A percentile compares a stretch with the other conserved stretches of the same genome.
Evolutionary conservation across 1,140 invertebrate species (phyloP).

Genomic region (Drosophila littoralis): DNA sequence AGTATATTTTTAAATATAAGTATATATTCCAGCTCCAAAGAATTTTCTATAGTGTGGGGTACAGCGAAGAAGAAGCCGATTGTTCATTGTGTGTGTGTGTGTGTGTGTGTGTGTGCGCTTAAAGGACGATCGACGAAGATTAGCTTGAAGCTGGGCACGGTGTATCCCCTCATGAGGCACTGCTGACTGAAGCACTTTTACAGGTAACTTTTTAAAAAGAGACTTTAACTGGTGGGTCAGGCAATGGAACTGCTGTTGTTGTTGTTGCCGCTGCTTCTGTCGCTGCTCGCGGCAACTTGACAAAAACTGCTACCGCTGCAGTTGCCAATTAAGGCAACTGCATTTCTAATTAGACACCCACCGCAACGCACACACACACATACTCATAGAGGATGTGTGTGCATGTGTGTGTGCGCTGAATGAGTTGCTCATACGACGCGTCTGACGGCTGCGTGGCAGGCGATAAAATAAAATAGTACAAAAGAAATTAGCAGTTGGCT

Average conservation of each 20-base stretch:
- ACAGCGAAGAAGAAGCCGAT: too few relatives aligned
- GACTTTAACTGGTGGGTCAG: background rate
- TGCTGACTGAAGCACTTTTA: too few relatives aligned
- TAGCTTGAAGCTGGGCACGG: too few relatives aligned
- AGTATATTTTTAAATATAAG: too few relatives aligned
- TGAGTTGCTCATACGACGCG: constrained; percentile 44
- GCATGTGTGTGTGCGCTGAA: background rate
- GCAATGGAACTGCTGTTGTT: background rate
- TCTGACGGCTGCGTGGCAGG: constrained; percentile 30
- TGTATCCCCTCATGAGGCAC: too few relatives aligned
- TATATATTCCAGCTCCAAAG: too few relatives aligned
- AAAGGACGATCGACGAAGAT: too few relatives aligned
- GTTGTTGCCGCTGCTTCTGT: constrained; percentile 3
- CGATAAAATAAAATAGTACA: constrained; percentile 36
- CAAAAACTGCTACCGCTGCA: constrained; percentile 44
- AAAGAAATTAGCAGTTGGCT: constrained; percentile 39
- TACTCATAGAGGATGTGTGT: constrained; percentile 4
- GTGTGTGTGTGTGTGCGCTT: too few relatives aligned
- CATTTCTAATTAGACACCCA: constrained; percentile 57
- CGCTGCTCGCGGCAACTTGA: constrained; percentile 9
- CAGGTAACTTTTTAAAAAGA: too few relatives aligned
- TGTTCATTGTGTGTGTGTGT: too few relatives aligned
- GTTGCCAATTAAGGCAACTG: constrained; percentile 55
- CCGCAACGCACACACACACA: constrained; percentile 4
- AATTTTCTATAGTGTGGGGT: too few relatives aligned